Conservation (phyloP, 2,888 invertebrate genomes). For the Macrosiphum euphorbiae region DNA sequence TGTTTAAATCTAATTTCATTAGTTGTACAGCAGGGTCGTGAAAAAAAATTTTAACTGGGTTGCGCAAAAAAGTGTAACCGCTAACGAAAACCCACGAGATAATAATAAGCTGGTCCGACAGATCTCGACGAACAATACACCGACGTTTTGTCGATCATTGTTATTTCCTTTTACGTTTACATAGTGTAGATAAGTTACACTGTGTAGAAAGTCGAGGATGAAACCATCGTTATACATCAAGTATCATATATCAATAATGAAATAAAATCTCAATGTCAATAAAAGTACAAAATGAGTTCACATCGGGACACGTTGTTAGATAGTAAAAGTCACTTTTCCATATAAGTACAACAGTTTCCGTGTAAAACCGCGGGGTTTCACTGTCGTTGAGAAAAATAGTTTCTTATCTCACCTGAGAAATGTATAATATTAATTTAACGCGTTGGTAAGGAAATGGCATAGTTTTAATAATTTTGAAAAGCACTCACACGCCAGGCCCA, state of each 20-base stretch:
- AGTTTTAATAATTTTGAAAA: not conserved
- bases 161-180: slow-evolving; percentile 29
- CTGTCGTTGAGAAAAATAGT: slow-evolving; percentile 31
- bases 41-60: not conserved
- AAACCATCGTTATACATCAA: not conserved
- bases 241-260: slow-evolving; percentile 37
- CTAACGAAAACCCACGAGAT: not conserved
- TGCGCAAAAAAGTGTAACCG: not conserved
- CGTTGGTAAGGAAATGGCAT: not conserved
- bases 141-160: not conserved
- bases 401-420: not conserved
- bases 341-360: not conserved
- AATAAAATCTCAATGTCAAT: slow-evolving; percentile 49
- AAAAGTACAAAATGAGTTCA: slow-evolving; percentile 25
- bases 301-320: not conserved
- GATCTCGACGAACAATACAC: slow-evolving; percentile 8
- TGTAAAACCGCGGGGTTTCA: slow-evolving; percentile 20
- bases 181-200: not conserved
- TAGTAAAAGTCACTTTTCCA: slow-evolving; percentile 47
- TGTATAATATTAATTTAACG: not conserved
- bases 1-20: not conserved
- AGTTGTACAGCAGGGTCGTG: not conserved
- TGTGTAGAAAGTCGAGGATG: slow-evolving; percentile 11
- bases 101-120: not conserved
- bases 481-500: too few relatives aligned